Percentiles rank a stretch among this genome's conserved stretches.
Conservation (phyloP, 2,797 vertebrate genomes). For the Lophura swinhoii region DNA sequence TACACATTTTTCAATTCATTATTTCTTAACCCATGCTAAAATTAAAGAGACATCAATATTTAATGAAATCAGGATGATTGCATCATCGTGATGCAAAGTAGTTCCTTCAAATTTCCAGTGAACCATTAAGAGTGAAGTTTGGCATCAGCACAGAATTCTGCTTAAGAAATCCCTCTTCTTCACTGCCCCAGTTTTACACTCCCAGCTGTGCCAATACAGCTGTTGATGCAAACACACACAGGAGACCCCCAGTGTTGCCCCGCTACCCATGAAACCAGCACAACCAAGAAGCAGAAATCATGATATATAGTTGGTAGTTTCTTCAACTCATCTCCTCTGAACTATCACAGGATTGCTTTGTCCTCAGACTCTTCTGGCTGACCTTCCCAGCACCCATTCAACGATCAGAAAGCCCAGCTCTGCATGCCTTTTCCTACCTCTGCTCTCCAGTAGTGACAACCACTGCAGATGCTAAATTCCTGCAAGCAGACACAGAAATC, state of each 20-base stretch:
- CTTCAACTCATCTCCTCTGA: background rate
- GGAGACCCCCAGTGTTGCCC: background rate
- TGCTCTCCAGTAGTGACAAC: background rate
- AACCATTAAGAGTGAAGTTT: background rate
- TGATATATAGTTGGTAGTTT: background rate
- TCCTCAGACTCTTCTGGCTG: background rate
- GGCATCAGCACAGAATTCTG: background rate
- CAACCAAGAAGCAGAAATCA: rapidly evolving
- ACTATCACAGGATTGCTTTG: background rate
- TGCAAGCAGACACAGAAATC: background rate
- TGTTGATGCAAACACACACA: background rate
- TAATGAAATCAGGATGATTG: background rate
- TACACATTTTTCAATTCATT: background rate
- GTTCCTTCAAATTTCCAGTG: background rate
- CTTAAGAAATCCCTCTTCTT: background rate
- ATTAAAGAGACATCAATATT: background rate
- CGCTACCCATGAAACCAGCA: background rate
- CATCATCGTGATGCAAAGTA: background rate
- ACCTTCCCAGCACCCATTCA: background rate
- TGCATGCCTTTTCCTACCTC: background rate
- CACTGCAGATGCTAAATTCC: background rate
- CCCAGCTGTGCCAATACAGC: too few species aligned
- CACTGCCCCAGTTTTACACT: background rate
- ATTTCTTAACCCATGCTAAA: background rate
- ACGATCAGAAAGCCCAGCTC: background rate